These are phyloP conservation scores for Drosophila neonasuta DNA, from an alignment of 2,888 invertebrate species.

Conservation along the genomic window DNA sequence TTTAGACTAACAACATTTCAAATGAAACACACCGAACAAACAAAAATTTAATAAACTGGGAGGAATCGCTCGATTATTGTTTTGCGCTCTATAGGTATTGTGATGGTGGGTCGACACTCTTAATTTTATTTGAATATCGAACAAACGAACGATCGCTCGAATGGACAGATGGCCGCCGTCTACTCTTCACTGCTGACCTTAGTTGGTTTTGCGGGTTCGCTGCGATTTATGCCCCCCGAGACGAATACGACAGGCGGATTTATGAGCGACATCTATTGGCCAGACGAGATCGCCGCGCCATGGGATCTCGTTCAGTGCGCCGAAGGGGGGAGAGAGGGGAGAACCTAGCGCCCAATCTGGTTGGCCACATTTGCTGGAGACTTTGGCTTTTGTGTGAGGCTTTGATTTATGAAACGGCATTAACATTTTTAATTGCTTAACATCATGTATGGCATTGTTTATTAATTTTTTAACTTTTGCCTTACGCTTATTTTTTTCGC, in stretches of 20 bases:
- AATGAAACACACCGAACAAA: conserved; percentile 22
- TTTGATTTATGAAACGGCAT: conserved; percentile 79
- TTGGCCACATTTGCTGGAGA: conserved; percentile 44
- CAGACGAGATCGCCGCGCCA: conserved; percentile 43
- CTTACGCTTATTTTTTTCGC: conserved; percentile 29
- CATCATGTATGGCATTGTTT: conserved; percentile 80
- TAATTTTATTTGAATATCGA: conserved; percentile 64
- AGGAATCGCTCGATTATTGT: conserved; percentile 47
- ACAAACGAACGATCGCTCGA: neutral
- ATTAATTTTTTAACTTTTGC: conserved; percentile 74
- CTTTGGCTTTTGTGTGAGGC: conserved; percentile 28
- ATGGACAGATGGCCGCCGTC: conserved; percentile 34
- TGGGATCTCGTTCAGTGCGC: neutral
- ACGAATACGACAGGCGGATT: conserved; percentile 63
- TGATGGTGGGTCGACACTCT: conserved; percentile 58
- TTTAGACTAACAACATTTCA: conserved; percentile 50
- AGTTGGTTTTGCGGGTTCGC: conserved; percentile 36
- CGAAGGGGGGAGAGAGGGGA: neutral
- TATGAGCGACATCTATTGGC: conserved; percentile 76
- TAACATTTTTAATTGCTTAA: conserved; percentile 81
- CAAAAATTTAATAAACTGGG: conserved; percentile 48
- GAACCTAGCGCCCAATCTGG: conserved; percentile 61
- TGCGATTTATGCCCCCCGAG: conserved; percentile 55
- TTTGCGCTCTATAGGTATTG: conserved; percentile 17
- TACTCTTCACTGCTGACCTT: conserved; percentile 34